These are phyloP conservation scores for Lordiphosa collinella DNA, from an alignment of 1,140 invertebrate species.

Conservation along the genomic window DNA sequence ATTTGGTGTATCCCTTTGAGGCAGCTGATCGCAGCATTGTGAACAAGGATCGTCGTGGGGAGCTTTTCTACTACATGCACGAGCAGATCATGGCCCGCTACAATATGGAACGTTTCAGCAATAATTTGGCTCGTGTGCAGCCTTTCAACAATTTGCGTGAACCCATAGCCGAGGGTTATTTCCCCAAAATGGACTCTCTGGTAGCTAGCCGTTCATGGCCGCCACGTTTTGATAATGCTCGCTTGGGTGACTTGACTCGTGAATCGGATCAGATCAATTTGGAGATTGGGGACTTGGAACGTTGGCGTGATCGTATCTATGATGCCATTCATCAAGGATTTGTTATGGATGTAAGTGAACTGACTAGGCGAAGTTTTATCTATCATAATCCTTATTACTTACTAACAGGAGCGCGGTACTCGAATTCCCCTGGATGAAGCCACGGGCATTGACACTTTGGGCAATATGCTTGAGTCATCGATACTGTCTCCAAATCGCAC, in stretches of 20 bases:
- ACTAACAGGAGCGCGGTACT: constrained; percentile 79
- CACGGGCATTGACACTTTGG: constrained; percentile 88
- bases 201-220: constrained; percentile 85
- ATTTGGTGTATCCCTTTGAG: constrained; percentile 88
- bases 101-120: constrained; percentile 85
- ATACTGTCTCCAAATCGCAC: constrained; percentile 85
- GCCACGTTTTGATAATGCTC: constrained; percentile 82
- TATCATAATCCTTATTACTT: background rate
- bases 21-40: constrained; percentile 82
- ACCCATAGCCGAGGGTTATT: constrained; percentile 86
- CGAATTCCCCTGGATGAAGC: constrained; percentile 83
- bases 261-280: constrained; percentile 84
- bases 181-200: constrained; percentile 86
- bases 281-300: constrained; percentile 86
- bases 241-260: constrained; percentile 84
- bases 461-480: constrained; percentile 89
- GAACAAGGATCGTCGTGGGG: constrained; percentile 86
- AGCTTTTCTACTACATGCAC: constrained; percentile 90
- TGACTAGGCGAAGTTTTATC: fast-evolving
- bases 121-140: constrained; percentile 82
- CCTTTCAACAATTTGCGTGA: constrained; percentile 83
- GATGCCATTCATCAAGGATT: constrained; percentile 87
- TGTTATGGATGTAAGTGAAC: constrained; percentile 81
- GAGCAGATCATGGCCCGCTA: constrained; percentile 86
- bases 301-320: constrained; percentile 87